Evolutionary conservation across 2,797 vertebrate genomes (phyloP).

Genomic region (Chelon labrosus): DNA sequence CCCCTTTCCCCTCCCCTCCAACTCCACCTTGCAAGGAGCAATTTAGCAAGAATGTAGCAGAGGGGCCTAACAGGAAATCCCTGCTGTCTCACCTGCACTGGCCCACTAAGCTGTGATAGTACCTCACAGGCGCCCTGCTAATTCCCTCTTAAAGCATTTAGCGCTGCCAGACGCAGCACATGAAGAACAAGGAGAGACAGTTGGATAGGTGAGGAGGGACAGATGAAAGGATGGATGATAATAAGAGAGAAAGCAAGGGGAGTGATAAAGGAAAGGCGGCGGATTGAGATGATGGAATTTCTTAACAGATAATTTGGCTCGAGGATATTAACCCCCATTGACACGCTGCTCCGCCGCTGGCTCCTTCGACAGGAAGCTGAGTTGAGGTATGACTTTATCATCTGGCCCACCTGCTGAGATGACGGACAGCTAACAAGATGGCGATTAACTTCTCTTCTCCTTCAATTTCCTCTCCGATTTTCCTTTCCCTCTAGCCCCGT

Average conservation of each 20-base stretch:
- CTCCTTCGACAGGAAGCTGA: conserved; percentile 32
- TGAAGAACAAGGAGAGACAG: conserved; percentile 39
- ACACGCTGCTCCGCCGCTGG: conserved; percentile 5
- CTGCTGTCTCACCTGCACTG: conserved; percentile 78
- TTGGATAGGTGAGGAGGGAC: conserved; percentile 36
- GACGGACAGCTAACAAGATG: conserved; percentile 61
- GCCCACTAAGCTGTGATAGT: conserved; percentile 75
- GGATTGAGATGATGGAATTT: conserved; percentile 22
- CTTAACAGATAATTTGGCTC: conserved; percentile 24
- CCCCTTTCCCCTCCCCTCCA: conserved; percentile 7
- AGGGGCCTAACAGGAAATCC: conserved; percentile 81
- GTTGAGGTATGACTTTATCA: conserved; percentile 55
- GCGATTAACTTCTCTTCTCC: conserved; percentile 63
- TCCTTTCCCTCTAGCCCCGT: conserved; percentile 25
- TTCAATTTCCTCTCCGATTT: conserved; percentile 65
- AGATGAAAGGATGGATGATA: conserved; percentile 35
- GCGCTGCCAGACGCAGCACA: conserved; percentile 42
- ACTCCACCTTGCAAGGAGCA: conserved; percentile 73
- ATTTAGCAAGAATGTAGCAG: conserved; percentile 79
- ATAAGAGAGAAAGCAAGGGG: conserved; percentile 15
- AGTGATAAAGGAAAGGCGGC: conserved; percentile 18
- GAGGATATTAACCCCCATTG: conserved; percentile 31
- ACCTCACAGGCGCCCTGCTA: conserved; percentile 64
- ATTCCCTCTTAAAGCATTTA: conserved; percentile 73
- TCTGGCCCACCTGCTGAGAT: conserved; percentile 56